These are phyloP conservation scores for Sebastes wilsoni DNA, from an alignment of 2,797 vertebrate genomes.

Conservation along the genomic window DNA sequence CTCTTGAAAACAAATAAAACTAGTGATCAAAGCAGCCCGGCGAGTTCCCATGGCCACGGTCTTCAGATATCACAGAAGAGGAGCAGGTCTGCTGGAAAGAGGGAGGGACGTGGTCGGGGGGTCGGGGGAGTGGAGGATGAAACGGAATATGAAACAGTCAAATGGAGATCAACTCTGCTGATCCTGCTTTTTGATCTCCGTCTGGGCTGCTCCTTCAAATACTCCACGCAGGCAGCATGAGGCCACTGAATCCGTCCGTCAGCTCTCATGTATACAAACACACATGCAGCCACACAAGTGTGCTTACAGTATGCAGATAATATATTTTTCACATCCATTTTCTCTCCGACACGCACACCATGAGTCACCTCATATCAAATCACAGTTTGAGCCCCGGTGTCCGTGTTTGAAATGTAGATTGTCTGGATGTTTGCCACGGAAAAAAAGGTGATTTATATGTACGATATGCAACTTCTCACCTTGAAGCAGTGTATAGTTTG, in stretches of 20 bases:
- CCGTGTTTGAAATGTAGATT: slow-evolving; percentile 22
- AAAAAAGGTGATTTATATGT: neutral
- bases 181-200: slow-evolving; percentile 71
- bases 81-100: slow-evolving; percentile 40
- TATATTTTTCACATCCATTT: slow-evolving; percentile 12
- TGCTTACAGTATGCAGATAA: neutral
- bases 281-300: neutral
- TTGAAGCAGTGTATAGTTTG: slow-evolving; percentile 30
- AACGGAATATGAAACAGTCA: slow-evolving; percentile 71
- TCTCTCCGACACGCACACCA: neutral
- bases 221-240: neutral
- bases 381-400: neutral
- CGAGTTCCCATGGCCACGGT: slow-evolving; percentile 46
- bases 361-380: slow-evolving; percentile 38
- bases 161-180: slow-evolving; percentile 69
- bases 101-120: slow-evolving; percentile 18
- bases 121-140: slow-evolving; percentile 57
- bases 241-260: neutral
- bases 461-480: slow-evolving; percentile 38
- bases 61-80: slow-evolving; percentile 56
- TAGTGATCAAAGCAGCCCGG: slow-evolving; percentile 55
- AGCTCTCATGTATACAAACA: neutral
- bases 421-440: neutral
- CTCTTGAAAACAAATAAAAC: slow-evolving; percentile 56
- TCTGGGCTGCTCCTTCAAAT: slow-evolving; percentile 27